Base-by-base conservation (phyloP, 2,113 vertebrate species). In the Rhegmatorhina hoffmannsi region DNA sequence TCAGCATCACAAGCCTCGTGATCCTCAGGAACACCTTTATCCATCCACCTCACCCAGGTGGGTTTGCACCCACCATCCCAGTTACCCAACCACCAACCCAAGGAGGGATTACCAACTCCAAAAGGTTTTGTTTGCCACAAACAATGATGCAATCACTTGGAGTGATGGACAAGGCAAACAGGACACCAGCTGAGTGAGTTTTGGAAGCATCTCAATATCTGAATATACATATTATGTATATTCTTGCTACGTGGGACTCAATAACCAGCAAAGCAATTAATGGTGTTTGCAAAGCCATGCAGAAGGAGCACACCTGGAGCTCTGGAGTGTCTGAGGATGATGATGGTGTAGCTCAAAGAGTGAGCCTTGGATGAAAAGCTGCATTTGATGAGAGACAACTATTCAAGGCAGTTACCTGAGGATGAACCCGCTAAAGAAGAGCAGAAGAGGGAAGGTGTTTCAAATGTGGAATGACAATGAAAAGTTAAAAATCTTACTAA, bases 151-250 rank as follows among this genome's bases (percentile, higher is more conserved):
- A 75, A 89, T 70, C 85, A 53, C 40, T 87, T 73, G 75, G 40
- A 4, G 0, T n/a, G 52, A 89, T 49, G 82, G 58, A 49, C 70
- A 79, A 83, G 67, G 44, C 49, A 73, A 76, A 44, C 23, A 83
- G 53, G 75, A 58, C 55, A 79, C 43, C 1, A 2, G 53, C 20
- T 1, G 4, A 85, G 28, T 0, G 1, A 82, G 36, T 66, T 91
- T 85, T 88, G 85, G 78, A 85, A 87, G 40, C 68, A 36, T 85
- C 91, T 90, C 82, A 87, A 73, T 19, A 52, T 79, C 56, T 72
- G 52, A 43, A 43, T 43, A 43, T 43, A 43, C 40, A 40, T 40
- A 40, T 40, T 40, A 40, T 40, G 38, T 40, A 40, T 40, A 14
- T 82, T 87, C 44, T 73, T 90, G 62, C 47, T 64, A 29, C 0